These are phyloP conservation scores for Metacarcinus magister DNA, from an alignment of 2,888 invertebrate genomes.

Conservation along the genomic window DNA sequence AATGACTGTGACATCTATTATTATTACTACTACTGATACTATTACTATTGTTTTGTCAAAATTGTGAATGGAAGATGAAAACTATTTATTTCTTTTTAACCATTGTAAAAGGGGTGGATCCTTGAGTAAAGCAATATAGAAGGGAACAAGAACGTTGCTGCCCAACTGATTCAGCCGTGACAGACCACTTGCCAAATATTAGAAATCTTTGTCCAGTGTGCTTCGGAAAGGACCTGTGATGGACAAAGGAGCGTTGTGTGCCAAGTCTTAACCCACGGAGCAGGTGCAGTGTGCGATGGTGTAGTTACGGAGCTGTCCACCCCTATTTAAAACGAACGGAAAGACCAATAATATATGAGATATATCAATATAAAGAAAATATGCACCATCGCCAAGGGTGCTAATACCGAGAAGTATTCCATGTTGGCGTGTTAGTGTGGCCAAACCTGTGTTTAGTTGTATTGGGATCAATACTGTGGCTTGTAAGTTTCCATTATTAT, in stretches of 20 bases:
- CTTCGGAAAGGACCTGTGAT: neutral
- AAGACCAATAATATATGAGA: neutral
- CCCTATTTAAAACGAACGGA: neutral
- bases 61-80: too few species aligned
- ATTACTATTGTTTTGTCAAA: too few species aligned
- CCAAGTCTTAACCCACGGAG: neutral
- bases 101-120: neutral
- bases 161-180: neutral
- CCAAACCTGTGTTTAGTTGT: neutral
- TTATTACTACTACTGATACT: too few species aligned
- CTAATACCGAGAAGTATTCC: neutral
- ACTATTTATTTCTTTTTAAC: neutral
- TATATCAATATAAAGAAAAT: neutral
- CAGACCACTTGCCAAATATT: neutral
- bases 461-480: neutral
- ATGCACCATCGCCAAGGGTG: neutral
- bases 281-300: neutral
- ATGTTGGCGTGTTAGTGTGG: neutral
- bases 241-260: neutral
- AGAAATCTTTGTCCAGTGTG: neutral
- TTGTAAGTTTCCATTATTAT: neutral
- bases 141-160: neutral
- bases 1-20: too few species aligned
- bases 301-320: neutral
- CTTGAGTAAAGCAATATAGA: neutral